Evolutionary conservation across 2,888 invertebrate species (phyloP).

Genomic region (Tenodera sinensis): DNA sequence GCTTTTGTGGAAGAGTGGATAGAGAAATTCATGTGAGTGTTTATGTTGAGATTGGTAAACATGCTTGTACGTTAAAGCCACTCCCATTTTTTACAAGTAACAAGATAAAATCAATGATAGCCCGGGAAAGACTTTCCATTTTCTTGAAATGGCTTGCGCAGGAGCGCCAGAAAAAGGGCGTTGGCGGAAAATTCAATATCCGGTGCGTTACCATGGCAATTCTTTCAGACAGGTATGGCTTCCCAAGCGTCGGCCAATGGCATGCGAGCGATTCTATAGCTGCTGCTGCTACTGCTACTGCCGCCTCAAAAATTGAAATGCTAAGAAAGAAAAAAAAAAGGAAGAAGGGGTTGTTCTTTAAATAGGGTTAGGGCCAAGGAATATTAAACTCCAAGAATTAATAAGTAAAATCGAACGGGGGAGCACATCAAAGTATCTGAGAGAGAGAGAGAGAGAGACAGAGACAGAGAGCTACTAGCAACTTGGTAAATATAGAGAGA

Average conservation of each 20-base stretch:
- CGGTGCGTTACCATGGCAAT: constrained; percentile 24
- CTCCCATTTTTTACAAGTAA: neutral
- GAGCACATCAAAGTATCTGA: neutral
- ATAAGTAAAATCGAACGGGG: neutral
- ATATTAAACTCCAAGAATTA: constrained; percentile 7
- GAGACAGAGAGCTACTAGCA: neutral
- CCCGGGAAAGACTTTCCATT: neutral
- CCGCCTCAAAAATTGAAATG: neutral
- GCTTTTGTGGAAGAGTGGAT: no score
- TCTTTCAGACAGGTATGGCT: constrained; percentile 17
- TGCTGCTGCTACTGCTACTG: no score
- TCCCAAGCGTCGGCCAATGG: constrained; percentile 1
- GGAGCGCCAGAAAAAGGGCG: neutral
- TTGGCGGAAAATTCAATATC: constrained; percentile 22
- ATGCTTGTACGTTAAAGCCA: neutral
- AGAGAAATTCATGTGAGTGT: no score
- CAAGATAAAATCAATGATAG: neutral
- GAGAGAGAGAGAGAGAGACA: no score
- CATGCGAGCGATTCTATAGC: neutral
- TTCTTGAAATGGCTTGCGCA: neutral
- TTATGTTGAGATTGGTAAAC: no score
- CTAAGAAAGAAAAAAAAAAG: neutral
- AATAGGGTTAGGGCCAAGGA: neutral
- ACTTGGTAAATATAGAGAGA: neutral
- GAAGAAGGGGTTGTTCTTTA: neutral